Percentiles rank a stretch among this genome's conserved stretches.
These are phyloP conservation scores for Macroteleia sp. DNA, from an alignment of 2,888 invertebrate species.

Conservation along the genomic window DNA sequence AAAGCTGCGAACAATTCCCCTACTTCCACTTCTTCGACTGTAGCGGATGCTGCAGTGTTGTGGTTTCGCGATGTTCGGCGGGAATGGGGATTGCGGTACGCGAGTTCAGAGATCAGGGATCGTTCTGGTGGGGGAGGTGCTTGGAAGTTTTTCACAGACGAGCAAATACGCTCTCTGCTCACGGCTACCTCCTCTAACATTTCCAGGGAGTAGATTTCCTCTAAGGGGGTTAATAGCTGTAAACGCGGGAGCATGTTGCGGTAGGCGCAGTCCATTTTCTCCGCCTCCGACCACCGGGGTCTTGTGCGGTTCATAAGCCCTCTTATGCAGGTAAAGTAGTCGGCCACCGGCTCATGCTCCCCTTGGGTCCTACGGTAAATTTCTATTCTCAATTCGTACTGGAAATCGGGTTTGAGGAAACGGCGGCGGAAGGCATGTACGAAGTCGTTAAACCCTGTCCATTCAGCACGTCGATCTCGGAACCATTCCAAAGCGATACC, in stretches of 20 bases:
- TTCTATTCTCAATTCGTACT: not conserved
- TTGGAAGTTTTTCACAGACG: not conserved
- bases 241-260: not conserved
- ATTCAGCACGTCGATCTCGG: not conserved
- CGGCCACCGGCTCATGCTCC: not conserved
- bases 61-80: not conserved
- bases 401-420: constrained; percentile 11
- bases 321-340: not conserved
- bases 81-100: not conserved
- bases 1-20: no score
- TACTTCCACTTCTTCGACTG: not conserved
- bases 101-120: not conserved
- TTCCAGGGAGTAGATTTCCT: not conserved
- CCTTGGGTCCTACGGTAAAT: not conserved
- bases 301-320: not conserved
- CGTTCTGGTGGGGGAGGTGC: not conserved
- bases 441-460: constrained; percentile 7
- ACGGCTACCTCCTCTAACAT: not conserved
- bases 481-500: constrained; percentile 21
- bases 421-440: not conserved
- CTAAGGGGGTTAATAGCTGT: not conserved
- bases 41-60: no score
- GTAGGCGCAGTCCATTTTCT: not conserved
- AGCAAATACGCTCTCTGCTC: not conserved
- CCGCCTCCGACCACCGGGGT: not conserved